A percentile compares a stretch with the other conserved stretches of the same genome.
Conservation (phyloP, 2,888 invertebrate genomes). For the Ophraella communa region DNA sequence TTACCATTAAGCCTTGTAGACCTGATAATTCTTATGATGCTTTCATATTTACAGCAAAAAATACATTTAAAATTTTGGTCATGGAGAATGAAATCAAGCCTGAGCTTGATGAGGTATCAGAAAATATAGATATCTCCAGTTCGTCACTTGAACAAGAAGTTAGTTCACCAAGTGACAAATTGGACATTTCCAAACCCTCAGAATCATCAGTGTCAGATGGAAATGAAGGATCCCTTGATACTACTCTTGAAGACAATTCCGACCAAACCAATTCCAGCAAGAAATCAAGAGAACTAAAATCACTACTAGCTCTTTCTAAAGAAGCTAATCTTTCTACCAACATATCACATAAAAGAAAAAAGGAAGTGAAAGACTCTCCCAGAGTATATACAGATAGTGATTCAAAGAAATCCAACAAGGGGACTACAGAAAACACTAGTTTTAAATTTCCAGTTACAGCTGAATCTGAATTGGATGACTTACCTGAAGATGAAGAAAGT, state of each 20-base stretch:
- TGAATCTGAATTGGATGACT: slow-evolving; percentile 49
- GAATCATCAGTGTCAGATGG: slow-evolving; percentile 1
- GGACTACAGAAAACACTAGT: slow-evolving; percentile 23
- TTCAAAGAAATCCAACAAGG: slow-evolving; percentile 30
- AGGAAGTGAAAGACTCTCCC: slow-evolving; percentile 40
- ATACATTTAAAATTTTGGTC: neutral
- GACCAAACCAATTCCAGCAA: slow-evolving; percentile 37
- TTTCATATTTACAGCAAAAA: neutral
- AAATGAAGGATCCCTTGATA: slow-evolving; percentile 17
- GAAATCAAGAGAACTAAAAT: slow-evolving; percentile 63
- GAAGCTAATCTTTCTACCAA: slow-evolving; percentile 70
- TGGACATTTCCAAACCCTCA: neutral
- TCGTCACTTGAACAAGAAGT: neutral
- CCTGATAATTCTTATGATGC: neutral
- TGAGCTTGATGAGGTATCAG: neutral
- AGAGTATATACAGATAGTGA: neutral
- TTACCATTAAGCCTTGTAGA: too few species aligned
- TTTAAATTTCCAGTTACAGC: slow-evolving; percentile 51
- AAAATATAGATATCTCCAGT: neutral
- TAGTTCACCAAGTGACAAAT: neutral
- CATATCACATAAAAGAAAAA: slow-evolving; percentile 60
- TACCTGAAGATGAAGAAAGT: slow-evolving; percentile 35
- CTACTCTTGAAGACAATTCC: slow-evolving; percentile 26
- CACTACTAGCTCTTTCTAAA: slow-evolving; percentile 70
- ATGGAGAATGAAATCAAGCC: neutral